A percentile compares a stretch with the other conserved stretches of the same genome.
These are phyloP conservation scores for Marcusenius ussheri DNA, from an alignment of 2,113 vertebrate genomes.

Conservation along the genomic window DNA sequence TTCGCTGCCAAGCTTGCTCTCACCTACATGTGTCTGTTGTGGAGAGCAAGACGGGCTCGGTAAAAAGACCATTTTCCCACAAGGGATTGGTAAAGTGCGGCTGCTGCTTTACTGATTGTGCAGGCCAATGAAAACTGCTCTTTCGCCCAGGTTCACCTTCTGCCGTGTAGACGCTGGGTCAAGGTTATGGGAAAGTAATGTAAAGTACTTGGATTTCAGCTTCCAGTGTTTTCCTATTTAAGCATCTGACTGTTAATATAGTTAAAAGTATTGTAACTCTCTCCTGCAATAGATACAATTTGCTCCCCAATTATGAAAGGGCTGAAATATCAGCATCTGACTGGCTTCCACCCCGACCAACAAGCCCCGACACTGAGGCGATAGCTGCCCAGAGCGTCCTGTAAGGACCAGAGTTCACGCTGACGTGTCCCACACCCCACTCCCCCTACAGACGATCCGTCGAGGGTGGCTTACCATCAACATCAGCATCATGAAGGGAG, in stretches of 20 bases:
- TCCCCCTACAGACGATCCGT: slow-evolving; percentile 74
- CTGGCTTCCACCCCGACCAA: neutral
- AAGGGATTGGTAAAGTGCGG: too few relatives aligned
- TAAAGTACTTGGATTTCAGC: neutral
- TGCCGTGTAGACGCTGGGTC: neutral
- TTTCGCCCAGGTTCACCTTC: neutral
- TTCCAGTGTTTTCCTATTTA: neutral
- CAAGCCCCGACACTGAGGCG: neutral
- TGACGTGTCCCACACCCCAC: neutral
- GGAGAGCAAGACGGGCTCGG: neutral
- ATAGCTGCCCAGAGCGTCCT: neutral
- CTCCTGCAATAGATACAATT: neutral
- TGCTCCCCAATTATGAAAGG: neutral
- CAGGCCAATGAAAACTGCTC: neutral
- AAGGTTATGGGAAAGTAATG: neutral
- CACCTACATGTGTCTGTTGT: neutral
- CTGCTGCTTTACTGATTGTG: neutral
- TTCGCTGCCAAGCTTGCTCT: neutral
- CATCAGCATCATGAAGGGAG: slow-evolving; percentile 97
- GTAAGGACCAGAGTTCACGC: neutral
- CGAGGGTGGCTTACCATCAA: slow-evolving; percentile 94
- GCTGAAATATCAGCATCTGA: neutral
- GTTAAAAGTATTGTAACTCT: neutral
- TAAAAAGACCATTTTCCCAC: neutral
- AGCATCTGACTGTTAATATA: neutral